Conservation (phyloP, 2,888 invertebrate species). For the Siphonodentalium dalli region DNA sequence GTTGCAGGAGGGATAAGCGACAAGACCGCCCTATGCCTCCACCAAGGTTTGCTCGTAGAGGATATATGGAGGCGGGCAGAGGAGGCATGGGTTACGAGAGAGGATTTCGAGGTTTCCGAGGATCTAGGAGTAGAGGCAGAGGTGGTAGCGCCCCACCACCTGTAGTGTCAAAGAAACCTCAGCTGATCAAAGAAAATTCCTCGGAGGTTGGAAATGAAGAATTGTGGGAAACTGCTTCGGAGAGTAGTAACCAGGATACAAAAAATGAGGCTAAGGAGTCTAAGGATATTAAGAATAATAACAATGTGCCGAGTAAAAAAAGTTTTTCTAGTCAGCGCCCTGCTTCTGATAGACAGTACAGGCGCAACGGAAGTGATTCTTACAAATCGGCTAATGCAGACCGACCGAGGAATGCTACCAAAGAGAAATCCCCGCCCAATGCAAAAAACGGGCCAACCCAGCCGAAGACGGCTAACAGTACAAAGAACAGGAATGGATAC, state of each 20-base stretch:
- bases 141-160: conserved; percentile 40
- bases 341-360: conserved; percentile 58
- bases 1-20: conserved; percentile 38
- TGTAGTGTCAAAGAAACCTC: conserved; percentile 42
- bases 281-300: conserved; percentile 39
- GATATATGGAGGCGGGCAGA: conserved; percentile 27
- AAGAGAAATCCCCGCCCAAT: conserved; percentile 54
- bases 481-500: no score
- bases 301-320: conserved; percentile 55
- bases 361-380: conserved; percentile 35
- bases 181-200: conserved; percentile 61
- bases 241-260: conserved; percentile 72
- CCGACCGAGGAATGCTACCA: conserved; percentile 40
- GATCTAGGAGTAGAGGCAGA: conserved; percentile 67
- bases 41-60: conserved; percentile 43
- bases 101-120: conserved; percentile 56
- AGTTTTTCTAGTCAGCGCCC: conserved; percentile 65
- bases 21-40: conserved; percentile 49
- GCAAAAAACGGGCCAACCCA: conserved; percentile 56
- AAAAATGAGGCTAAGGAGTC: conserved; percentile 51
- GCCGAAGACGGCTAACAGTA: conserved; percentile 47
- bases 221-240: conserved; percentile 81
- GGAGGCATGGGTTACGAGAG: conserved; percentile 37
- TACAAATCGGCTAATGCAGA: conserved; percentile 32
- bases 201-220: conserved; percentile 63